A percentile compares a stretch with the other conserved stretches of the same genome.
Conservation (phyloP, 2,888 invertebrate species). For the Pandemis heparana region DNA sequence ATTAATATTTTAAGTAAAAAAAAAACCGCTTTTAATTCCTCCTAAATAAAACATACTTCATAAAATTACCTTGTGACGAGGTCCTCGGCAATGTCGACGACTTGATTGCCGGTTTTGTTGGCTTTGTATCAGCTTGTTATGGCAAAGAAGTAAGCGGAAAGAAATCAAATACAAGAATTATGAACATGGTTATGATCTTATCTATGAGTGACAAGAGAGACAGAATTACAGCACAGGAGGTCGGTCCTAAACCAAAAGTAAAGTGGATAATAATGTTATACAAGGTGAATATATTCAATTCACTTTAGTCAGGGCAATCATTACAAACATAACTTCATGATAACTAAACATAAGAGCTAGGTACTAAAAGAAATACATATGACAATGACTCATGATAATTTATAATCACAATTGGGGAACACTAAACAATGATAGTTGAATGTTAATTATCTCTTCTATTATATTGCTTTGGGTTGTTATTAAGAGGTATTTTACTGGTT, state of each 20-base stretch:
- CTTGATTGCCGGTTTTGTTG: conserved; percentile 98
- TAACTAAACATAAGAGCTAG: conserved; percentile 30
- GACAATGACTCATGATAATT: conserved; percentile 27
- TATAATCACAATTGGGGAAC: conserved; percentile 3
- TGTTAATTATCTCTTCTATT: background rate
- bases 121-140: conserved; percentile 95
- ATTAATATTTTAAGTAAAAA: background rate
- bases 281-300: conserved; percentile 16
- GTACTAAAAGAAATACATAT: conserved; percentile 33
- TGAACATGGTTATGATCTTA: conserved; percentile 70
- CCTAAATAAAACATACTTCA: conserved; percentile 58
- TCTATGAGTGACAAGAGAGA: conserved; percentile 68
- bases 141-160: conserved; percentile 86
- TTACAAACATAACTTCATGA: conserved; percentile 29
- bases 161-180: conserved; percentile 83
- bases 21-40: conserved; percentile 23
- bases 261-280: conserved; percentile 20
- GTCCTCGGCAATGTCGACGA: conserved; percentile 97
- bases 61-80: conserved; percentile 95
- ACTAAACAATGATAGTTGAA: conserved; percentile 9
- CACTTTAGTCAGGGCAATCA: conserved; percentile 12
- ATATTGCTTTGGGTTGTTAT: background rate
- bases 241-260: conserved; percentile 35
- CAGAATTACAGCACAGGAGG: conserved; percentile 50
- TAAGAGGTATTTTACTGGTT: background rate